A percentile compares a stretch with the other conserved stretches of the same genome.
These are phyloP conservation scores for Drosophila siamana DNA, from an alignment of 2,888 invertebrate genomes.

Conservation along the genomic window DNA sequence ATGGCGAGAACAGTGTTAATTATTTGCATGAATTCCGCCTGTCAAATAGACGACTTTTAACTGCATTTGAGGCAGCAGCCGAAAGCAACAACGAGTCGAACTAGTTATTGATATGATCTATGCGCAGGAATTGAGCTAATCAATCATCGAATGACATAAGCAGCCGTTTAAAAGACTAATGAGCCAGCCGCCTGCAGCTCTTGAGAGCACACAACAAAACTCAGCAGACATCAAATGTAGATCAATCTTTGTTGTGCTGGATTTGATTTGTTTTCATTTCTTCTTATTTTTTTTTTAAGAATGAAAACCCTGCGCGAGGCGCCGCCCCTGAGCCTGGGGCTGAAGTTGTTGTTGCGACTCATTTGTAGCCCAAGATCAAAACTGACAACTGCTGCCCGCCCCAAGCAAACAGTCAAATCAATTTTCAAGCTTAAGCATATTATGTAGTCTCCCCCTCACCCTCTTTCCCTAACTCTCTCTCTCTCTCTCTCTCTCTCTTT, in stretches of 20 bases:
- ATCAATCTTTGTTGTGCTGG: conserved; percentile 64
- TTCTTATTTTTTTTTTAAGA: conserved; percentile 10
- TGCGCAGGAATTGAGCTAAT: conserved; percentile 42
- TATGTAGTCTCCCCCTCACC: conserved; percentile 7
- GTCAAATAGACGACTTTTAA: background rate
- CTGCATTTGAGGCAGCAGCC: background rate
- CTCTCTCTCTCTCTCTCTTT: background rate
- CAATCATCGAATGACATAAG: conserved; percentile 65
- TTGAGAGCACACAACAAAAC: too few species aligned
- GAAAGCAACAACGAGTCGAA: conserved; percentile 8
- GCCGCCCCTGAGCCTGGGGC: conserved; percentile 40
- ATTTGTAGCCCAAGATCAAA: conserved; percentile 49
- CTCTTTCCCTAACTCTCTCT: background rate
- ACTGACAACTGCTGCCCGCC: conserved; percentile 57
- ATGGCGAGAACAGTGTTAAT: background rate
- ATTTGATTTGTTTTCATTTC: background rate
- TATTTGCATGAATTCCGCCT: background rate
- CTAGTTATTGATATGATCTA: conserved; percentile 42
- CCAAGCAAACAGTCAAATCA: conserved; percentile 41
- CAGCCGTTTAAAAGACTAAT: conserved; percentile 59
- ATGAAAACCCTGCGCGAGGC: conserved; percentile 21
- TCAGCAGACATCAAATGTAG: conserved; percentile 64
- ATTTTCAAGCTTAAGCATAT: conserved; percentile 48
- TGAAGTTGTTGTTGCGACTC: conserved; percentile 9
- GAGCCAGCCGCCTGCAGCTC: conserved; percentile 49